Evolutionary conservation across 23 tunicate genomes (phyloP).

Genomic region (Diplosoma virens): DNA sequence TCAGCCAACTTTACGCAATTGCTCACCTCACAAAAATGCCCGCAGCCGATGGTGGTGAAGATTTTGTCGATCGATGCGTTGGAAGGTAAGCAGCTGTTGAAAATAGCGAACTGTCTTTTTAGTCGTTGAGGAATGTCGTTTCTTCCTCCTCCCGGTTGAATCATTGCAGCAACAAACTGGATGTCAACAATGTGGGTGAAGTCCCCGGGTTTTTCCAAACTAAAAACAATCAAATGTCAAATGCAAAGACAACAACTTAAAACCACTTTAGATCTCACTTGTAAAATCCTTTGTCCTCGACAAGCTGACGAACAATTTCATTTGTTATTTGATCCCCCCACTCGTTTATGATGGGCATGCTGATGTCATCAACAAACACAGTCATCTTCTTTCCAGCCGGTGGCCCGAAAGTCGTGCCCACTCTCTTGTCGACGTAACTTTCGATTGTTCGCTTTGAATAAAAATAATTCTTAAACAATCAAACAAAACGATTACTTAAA

Average conservation of each 20-base stretch:
- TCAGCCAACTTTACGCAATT: too few species aligned
- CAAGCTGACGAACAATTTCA: conserved; percentile 92
- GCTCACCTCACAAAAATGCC: conserved; percentile 76
- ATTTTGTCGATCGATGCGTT: conserved; percentile 93
- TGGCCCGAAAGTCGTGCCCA: conserved; percentile 95
- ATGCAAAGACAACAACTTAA: background rate
- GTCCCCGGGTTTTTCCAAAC: conserved; percentile 95
- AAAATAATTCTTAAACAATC: too few species aligned
- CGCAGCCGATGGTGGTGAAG: conserved; percentile 88
- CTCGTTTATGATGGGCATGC: conserved; percentile 95
- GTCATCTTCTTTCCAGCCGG: conserved; percentile 99
- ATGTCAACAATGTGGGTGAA: conserved; percentile 89
- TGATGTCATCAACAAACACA: conserved; percentile 95
- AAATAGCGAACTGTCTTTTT: conserved; percentile 87
- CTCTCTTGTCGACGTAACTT: conserved; percentile 97
- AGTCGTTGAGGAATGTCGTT: conserved; percentile 95
- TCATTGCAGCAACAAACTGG: conserved; percentile 98
- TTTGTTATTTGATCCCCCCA: conserved; percentile 99
- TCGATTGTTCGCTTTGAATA: conserved; percentile 81
- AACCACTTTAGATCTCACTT: conserved; percentile 32
- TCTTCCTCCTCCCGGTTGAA: conserved; percentile 97
- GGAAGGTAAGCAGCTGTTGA: conserved; percentile 94
- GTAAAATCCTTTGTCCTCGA: conserved; percentile 74
- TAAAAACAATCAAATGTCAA: conserved; percentile 9
- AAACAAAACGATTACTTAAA: too few species aligned